These are phyloP conservation scores for Alouatta palliata DNA, from an alignment of 2,113 vertebrate species.

Conservation along the genomic window DNA sequence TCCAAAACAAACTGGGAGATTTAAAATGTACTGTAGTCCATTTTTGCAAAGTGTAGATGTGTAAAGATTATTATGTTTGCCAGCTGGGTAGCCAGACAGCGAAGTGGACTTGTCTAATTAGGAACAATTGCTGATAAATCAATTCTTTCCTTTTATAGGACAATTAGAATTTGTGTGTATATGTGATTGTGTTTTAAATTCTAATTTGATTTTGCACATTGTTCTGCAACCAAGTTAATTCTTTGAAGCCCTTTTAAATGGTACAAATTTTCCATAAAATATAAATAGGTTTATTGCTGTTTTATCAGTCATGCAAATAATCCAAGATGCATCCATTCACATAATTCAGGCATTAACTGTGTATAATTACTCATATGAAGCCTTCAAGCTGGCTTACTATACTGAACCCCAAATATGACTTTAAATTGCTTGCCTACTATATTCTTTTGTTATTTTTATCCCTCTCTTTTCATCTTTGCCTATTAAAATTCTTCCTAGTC, in stretches of 20 bases:
- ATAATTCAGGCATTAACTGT: slow-evolving; percentile 42
- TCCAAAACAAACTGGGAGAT: slow-evolving; percentile 52
- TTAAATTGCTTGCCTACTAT: slow-evolving; percentile 30
- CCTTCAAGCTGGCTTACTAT: not conserved
- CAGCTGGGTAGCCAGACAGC: slow-evolving; percentile 64
- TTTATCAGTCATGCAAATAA: slow-evolving; percentile 61
- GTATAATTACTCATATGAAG: slow-evolving; percentile 31
- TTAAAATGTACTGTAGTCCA: slow-evolving; percentile 43
- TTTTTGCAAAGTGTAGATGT: slow-evolving; percentile 41
- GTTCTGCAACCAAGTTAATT: slow-evolving; percentile 68
- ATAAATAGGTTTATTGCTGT: slow-evolving; percentile 57
- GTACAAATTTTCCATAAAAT: slow-evolving; percentile 59
- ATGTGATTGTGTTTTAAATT: slow-evolving; percentile 61
- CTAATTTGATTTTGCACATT: slow-evolving; percentile 71
- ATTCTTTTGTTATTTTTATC: slow-evolving; percentile 35
- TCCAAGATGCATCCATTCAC: slow-evolving; percentile 34
- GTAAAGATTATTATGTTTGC: slow-evolving; percentile 60
- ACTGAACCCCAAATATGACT: not conserved
- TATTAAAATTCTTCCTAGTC: not conserved
- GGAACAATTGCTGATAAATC: slow-evolving; percentile 65
- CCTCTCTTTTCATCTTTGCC: not conserved
- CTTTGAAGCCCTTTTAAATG: slow-evolving; percentile 48
- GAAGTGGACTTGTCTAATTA: slow-evolving; percentile 69
- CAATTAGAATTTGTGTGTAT: slow-evolving; percentile 62
- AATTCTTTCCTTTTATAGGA: slow-evolving; percentile 66